phyloP scores from a whole-genome alignment of 2,113 vertebrate genomes.

The Protomyctophum bolini region DNA sequence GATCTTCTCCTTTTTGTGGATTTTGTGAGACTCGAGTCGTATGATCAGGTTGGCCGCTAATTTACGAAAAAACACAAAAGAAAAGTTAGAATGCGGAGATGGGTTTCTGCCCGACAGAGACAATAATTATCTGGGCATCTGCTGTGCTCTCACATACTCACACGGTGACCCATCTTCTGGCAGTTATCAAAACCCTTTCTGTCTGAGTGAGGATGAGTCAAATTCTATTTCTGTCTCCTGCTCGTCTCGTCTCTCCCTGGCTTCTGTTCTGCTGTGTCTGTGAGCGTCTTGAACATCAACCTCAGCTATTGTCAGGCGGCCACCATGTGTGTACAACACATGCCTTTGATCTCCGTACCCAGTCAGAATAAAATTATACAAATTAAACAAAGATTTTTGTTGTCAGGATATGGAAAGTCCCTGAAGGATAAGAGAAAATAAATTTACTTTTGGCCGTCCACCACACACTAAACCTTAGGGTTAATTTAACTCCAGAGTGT shows the following conservation, averaged over 20 bases:
- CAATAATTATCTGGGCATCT: too few species aligned
- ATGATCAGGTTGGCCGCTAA: too few species aligned
- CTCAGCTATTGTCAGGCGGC: constrained; percentile 44
- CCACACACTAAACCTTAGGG: too few species aligned
- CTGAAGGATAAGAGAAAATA: constrained; percentile 10
- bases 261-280: constrained; percentile 44
- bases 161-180: constrained; percentile 28
- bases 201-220: constrained; percentile 43
- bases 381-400: constrained; percentile 42
- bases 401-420: constrained; percentile 40
- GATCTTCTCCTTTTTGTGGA: too few species aligned
- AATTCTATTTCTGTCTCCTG: constrained; percentile 50
- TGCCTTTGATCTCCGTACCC: constrained; percentile 48
- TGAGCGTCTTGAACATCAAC: constrained; percentile 48
- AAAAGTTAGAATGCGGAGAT: too few species aligned
- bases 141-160: background rate
- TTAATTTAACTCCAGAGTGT: too few species aligned
- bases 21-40: too few species aligned
- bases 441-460: background rate
- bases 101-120: too few species aligned
- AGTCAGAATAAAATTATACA: constrained; percentile 34
- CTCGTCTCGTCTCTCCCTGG: constrained; percentile 42
- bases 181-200: constrained; percentile 32
- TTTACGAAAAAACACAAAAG: too few species aligned
- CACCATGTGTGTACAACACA: constrained; percentile 55